phyloP scores from a whole-genome alignment of 2,888 invertebrate genomes.

The Merodon equestris region DNA sequence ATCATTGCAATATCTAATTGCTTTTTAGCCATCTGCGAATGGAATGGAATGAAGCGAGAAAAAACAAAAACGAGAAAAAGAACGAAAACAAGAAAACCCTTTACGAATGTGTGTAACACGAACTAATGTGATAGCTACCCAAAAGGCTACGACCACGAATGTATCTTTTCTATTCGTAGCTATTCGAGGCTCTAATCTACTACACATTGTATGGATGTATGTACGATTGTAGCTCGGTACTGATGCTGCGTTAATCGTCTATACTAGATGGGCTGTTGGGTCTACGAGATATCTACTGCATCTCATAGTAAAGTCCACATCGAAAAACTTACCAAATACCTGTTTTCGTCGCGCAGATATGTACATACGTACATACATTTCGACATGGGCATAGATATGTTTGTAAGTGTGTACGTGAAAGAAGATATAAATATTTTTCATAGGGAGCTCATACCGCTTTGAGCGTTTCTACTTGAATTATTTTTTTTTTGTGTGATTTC shows the following conservation, averaged over 20 bases:
- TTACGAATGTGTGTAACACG: too few relatives aligned
- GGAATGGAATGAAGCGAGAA: too few relatives aligned
- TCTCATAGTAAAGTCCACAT: conserved; percentile 42
- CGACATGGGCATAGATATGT: too few relatives aligned
- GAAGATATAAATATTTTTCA: conserved; percentile 58
- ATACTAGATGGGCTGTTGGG: conserved; percentile 12
- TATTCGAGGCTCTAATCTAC: conserved; percentile 37
- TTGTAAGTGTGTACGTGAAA: too few relatives aligned
- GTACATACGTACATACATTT: conserved; percentile 11
- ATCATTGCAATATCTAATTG: neutral
- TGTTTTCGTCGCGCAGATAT: conserved; percentile 52
- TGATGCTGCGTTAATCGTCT: conserved; percentile 46
- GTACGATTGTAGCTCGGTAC: neutral
- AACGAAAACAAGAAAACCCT: neutral
- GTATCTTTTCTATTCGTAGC: conserved; percentile 30
- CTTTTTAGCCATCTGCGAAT: too few relatives aligned
- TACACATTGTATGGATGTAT: too few relatives aligned
- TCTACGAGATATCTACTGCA: conserved; percentile 51
- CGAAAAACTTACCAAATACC: conserved; percentile 55
- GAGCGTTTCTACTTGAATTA: conserved; percentile 44
- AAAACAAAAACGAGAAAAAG: neutral
- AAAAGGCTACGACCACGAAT: conserved; percentile 25
- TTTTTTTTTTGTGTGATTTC: conserved; percentile 44
- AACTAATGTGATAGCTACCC: conserved; percentile 18
- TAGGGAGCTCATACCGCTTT: conserved; percentile 61